Conservation (phyloP, 2,797 vertebrate genomes). For the Prunella strophiata region DNA sequence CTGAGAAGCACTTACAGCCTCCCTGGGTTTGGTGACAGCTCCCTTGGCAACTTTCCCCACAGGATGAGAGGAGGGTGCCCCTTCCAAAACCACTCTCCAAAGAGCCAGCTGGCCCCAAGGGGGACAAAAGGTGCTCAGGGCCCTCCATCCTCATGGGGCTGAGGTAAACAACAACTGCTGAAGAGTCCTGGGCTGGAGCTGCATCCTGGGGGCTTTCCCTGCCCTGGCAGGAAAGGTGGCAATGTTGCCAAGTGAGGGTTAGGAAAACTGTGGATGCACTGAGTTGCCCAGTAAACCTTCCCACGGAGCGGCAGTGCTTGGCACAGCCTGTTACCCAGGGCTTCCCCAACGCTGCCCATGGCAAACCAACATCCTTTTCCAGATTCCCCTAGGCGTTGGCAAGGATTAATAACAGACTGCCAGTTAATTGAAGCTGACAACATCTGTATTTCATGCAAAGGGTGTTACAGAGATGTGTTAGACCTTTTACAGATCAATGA, state of each 20-base stretch:
- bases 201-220: neutral
- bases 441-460: slow-evolving; percentile 12
- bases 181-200: neutral
- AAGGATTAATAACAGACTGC: slow-evolving; percentile 1
- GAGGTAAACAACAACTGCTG: neutral
- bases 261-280: neutral
- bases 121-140: neutral
- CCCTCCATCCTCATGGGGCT: neutral
- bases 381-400: neutral
- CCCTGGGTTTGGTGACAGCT: neutral
- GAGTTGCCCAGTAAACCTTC: neutral
- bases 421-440: slow-evolving; percentile 36
- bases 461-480: neutral
- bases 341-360: neutral
- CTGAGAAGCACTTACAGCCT: neutral
- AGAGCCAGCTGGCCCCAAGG: neutral
- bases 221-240: rapidly evolving
- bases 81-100: neutral
- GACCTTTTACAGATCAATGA: slow-evolving; percentile 12
- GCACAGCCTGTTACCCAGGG: neutral
- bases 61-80: neutral
- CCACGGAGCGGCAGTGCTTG: neutral
- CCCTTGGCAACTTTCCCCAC: neutral
- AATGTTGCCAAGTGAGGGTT: rapidly evolving
- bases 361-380: neutral